phyloP scores from a whole-genome alignment of 1,140 invertebrate species.

The Nymphalis io region DNA sequence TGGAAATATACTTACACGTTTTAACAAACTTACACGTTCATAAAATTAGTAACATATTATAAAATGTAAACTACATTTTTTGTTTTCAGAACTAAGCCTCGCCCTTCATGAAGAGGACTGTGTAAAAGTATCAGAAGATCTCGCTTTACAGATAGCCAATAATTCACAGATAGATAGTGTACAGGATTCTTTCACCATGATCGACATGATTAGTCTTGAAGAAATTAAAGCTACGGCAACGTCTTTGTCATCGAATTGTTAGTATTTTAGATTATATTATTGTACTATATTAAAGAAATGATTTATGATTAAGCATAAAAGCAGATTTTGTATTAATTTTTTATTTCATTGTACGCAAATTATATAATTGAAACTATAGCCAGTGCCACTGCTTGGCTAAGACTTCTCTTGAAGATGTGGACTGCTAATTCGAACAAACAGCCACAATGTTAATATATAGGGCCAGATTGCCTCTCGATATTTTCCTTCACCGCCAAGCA shows the following conservation, averaged over 20 bases:
- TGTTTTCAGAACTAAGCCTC: slow-evolving; percentile 49
- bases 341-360: too few relatives aligned
- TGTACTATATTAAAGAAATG: background rate
- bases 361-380: too few relatives aligned
- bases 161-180: slow-evolving; percentile 49
- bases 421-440: too few relatives aligned
- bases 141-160: slow-evolving; percentile 55
- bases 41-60: background rate
- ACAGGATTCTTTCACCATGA: slow-evolving; percentile 31
- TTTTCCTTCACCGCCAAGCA: too few relatives aligned
- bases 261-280: slow-evolving; percentile 8
- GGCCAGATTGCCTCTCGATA: too few relatives aligned
- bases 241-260: slow-evolving; percentile 43
- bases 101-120: slow-evolving; percentile 55
- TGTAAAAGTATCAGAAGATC: slow-evolving; percentile 44
- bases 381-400: too few relatives aligned
- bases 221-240: slow-evolving; percentile 47
- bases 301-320: background rate
- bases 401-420: too few relatives aligned
- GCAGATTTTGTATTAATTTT: too few relatives aligned
- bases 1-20: too few relatives aligned
- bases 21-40: too few relatives aligned
- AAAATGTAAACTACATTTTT: background rate
- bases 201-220: slow-evolving; percentile 46
- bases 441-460: too few relatives aligned